Conservation (phyloP, 2,113 vertebrate species). For the Herpailurus yagouaroundi region DNA sequence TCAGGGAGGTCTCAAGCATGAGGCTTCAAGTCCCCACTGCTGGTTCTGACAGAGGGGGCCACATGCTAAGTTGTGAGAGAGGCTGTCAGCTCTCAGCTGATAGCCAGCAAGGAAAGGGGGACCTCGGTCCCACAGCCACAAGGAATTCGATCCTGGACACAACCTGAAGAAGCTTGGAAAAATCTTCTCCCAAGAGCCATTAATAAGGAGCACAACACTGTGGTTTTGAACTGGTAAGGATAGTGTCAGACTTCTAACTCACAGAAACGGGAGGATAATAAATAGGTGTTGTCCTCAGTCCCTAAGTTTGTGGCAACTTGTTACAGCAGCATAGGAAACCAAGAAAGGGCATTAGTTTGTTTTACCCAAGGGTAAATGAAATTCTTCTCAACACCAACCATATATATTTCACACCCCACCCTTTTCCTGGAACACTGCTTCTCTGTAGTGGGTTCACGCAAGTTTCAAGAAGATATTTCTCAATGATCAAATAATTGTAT, state of each 20-base stretch:
- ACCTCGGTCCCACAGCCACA: neutral
- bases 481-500: neutral
- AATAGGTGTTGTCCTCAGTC: neutral
- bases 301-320: neutral
- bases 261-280: neutral
- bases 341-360: neutral
- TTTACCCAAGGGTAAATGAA: neutral
- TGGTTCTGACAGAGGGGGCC: neutral
- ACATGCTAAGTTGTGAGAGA: too few species aligned
- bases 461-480: neutral
- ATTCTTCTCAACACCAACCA: neutral
- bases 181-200: neutral
- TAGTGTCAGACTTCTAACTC: neutral
- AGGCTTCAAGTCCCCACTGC: rapidly evolving
- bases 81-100: neutral
- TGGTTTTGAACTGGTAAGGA: neutral
- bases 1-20: neutral
- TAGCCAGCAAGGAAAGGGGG: neutral
- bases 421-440: neutral
- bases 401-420: too few species aligned
- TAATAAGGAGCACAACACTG: neutral
- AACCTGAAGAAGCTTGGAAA: neutral
- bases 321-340: neutral
- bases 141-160: neutral
- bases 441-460: neutral